phyloP scores from a whole-genome alignment of 2,113 vertebrate genomes.

The Hypomesus transpacificus region DNA sequence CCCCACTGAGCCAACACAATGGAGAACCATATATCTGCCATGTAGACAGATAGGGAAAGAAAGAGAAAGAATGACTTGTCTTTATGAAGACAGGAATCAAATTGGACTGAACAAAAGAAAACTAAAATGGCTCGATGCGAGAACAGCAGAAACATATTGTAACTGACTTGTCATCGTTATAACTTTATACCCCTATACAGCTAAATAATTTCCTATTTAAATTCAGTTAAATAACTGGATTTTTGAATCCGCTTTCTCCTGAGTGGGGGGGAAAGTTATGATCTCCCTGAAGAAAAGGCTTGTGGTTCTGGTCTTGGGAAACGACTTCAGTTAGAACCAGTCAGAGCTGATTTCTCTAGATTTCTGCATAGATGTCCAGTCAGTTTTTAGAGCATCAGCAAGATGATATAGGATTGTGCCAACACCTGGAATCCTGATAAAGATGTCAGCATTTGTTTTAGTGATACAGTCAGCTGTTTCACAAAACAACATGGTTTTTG shows the following conservation, averaged over 20 bases:
- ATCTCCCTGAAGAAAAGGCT: constrained; percentile 34
- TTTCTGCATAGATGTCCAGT: neutral
- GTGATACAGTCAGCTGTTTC: too few species aligned
- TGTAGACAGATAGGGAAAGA: neutral
- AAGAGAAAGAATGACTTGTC: neutral
- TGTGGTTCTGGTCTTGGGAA: neutral
- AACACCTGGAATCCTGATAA: too few species aligned
- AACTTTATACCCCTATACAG: too few species aligned
- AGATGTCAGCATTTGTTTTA: too few species aligned
- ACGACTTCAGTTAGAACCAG: neutral
- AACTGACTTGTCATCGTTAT: too few species aligned
- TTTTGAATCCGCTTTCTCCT: neutral
- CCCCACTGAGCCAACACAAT: neutral
- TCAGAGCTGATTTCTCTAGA: neutral
- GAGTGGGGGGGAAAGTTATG: constrained; percentile 10
- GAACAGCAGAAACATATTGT: neutral
- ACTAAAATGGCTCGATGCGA: neutral
- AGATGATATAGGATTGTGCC: too few species aligned
- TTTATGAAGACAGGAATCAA: neutral
- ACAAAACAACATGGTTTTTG: too few species aligned
- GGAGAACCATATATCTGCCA: neutral
- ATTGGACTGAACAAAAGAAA: neutral
- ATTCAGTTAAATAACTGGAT: neutral
- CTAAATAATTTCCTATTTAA: neutral
- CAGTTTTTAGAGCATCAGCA: too few species aligned